phyloP scores from a whole-genome alignment of 2,797 vertebrate species.

The Crenuchus spilurus region DNA sequence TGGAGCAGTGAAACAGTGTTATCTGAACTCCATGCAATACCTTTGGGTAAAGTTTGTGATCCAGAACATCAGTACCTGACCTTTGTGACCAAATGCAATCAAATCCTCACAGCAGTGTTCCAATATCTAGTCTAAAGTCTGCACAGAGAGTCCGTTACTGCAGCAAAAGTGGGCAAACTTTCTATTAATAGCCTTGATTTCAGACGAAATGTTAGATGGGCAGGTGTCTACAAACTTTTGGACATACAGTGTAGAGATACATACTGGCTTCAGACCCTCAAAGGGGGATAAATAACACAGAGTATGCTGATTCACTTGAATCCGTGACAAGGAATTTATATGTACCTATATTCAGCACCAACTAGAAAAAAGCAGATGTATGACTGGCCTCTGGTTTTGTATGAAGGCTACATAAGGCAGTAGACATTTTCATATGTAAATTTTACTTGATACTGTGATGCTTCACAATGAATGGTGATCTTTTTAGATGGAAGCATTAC shows the following conservation, averaged over 20 bases:
- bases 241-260: background rate
- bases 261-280: background rate
- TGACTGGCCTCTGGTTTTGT: background rate
- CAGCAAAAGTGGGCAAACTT: no score
- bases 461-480: no score
- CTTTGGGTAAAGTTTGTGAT: no score
- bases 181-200: background rate
- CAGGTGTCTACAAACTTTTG: background rate
- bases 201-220: background rate
- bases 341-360: slow-evolving; percentile 59
- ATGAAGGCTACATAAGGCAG: background rate
- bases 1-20: no score
- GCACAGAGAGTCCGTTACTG: no score
- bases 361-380: slow-evolving; percentile 30
- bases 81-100: no score
- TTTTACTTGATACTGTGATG: no score
- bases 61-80: no score
- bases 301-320: slow-evolving; percentile 65
- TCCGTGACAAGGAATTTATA: slow-evolving; percentile 62
- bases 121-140: no score
- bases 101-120: no score
- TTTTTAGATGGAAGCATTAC: no score
- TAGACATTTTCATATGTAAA: background rate
- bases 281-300: slow-evolving; percentile 26
- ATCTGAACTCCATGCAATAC: no score